Evolutionary conservation across 2,113 vertebrate genomes (phyloP), one percentile per base, ranked within the genome.

Genomic region (Hyla sarda): DNA sequence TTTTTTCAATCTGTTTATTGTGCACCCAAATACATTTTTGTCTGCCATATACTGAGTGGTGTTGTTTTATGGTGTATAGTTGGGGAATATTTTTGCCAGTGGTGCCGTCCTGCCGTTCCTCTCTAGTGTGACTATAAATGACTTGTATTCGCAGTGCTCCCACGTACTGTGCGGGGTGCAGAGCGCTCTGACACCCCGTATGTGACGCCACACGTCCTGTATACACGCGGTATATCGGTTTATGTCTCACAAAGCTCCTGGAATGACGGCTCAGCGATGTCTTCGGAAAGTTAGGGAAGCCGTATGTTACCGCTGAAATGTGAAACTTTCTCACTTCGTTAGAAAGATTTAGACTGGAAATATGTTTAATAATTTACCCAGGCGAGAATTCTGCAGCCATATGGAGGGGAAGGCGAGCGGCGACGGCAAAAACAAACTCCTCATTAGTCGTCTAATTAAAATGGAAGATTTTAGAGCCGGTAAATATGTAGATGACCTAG

Each of bases 361-460:
- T 80, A 30, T 86, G 62, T 67, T 80, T 86, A 80, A 85, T 85
- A 77, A 85, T 78, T 69, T 79, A 85, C 56, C 32, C 73, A 67
- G 45, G 74, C 17, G 34, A 86, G 75, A 80, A 78, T 86, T 86
- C 48, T 67, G 25, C 73, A 78, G 47, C 75, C 84, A 80, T 86
- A 86, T 86, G 84, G 84, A 86, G 28, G 52, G 47, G 75, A 65
- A 86, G 76, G 76, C 84, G 45, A 41, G 45, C 74, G 41, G 84
- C 60, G 79, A 78, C n/a, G n/a, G n/a, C n/a, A 67, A 72, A 79
- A 80, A 80, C 62, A 86, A 86, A 72, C 62, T 86, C 62, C 60
- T 86, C 48, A 86, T 86, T 86, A 86, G 41, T 71, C 28, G 47
- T 65, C 84, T 86, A 80, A 86, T 86, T 80, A 86, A 86, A 47